Percentiles rank a stretch among this genome's conserved stretches.
phyloP scores from a whole-genome alignment of 2,797 vertebrate species.

The Caiman crocodilus region DNA sequence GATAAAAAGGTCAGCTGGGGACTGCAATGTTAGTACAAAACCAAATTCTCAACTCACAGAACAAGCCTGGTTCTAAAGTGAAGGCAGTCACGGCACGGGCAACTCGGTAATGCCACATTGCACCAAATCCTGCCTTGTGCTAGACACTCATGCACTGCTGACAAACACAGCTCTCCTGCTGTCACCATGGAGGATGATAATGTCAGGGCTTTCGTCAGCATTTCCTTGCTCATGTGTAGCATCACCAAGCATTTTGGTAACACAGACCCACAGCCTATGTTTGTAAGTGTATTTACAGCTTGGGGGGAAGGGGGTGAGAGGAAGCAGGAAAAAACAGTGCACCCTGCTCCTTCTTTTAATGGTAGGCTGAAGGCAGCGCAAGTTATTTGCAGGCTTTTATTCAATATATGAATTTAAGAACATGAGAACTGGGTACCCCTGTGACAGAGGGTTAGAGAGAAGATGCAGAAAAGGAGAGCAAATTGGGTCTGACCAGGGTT shows the following conservation, averaged over 20 bases:
- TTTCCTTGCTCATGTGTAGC: background rate
- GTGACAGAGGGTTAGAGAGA: no score
- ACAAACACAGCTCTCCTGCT: background rate
- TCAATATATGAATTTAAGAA: no score
- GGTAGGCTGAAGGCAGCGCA: rapidly evolving
- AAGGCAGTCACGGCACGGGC: background rate
- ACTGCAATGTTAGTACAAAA: background rate
- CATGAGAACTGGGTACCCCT: no score
- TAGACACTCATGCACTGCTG: rapidly evolving
- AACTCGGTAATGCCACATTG: background rate
- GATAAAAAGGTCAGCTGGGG: no score
- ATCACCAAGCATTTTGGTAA: background rate
- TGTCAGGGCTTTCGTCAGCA: rapidly evolving
- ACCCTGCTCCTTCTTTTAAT: background rate
- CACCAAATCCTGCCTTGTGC: rapidly evolving
- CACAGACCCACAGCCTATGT: rapidly evolving
- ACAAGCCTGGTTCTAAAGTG: background rate
- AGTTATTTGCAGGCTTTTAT: background rate
- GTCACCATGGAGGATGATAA: rapidly evolving
- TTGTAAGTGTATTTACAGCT: rapidly evolving
- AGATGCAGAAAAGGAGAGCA: no score
- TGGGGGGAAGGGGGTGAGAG: no score
- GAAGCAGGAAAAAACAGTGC: background rate
- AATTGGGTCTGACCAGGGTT: no score
- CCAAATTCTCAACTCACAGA: background rate